Evolutionary conservation across 2,113 vertebrate species (phyloP).

Genomic region (Grallaria varia): DNA sequence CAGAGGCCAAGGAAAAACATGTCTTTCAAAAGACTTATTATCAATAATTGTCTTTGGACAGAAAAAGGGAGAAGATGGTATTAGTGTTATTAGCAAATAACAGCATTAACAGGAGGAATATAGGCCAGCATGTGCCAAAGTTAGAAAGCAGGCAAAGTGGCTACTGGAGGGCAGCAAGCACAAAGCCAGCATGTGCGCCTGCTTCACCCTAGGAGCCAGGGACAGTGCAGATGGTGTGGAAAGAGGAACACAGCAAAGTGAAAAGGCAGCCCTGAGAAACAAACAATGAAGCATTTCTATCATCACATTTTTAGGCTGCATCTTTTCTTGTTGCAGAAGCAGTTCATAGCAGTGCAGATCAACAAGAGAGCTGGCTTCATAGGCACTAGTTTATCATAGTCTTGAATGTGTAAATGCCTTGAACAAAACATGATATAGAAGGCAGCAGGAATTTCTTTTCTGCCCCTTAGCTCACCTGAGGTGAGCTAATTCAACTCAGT

Average conservation of each 20-base stretch:
- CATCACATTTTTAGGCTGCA: neutral
- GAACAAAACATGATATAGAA: neutral
- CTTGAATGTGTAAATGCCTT: neutral
- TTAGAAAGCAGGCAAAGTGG: neutral
- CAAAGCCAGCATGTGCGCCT: neutral
- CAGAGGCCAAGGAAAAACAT: rapidly evolving
- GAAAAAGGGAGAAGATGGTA: neutral
- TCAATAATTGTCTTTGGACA: neutral
- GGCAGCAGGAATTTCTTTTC: neutral
- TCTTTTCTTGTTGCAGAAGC: neutral
- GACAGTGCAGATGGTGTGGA: neutral
- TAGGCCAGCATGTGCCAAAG: neutral
- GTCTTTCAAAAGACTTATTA: neutral
- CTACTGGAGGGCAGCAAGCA: neutral
- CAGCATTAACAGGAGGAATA: neutral
- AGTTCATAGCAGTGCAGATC: neutral
- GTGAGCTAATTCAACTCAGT: neutral
- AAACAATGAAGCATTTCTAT: neutral
- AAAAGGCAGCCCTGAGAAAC: neutral
- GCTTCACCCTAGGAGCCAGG: neutral
- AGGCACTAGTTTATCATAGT: neutral
- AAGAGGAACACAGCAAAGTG: neutral
- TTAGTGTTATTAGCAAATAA: neutral
- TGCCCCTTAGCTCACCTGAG: neutral
- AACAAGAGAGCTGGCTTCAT: neutral